Conservation (phyloP, 2,797 vertebrate species). For the Chloroceryle amazona region DNA sequence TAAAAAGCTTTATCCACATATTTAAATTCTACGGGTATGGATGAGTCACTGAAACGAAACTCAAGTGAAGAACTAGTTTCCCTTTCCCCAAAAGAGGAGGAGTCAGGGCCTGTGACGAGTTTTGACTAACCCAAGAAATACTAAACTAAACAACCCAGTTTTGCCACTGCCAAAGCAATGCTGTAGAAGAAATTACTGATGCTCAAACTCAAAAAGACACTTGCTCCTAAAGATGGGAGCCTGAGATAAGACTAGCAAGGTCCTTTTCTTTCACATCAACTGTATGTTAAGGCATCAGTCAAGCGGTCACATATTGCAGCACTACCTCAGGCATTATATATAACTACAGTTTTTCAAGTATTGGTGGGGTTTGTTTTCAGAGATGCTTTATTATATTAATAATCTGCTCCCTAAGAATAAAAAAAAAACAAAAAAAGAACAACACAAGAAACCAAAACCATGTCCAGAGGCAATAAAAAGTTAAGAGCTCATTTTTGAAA, state of each 20-base stretch:
- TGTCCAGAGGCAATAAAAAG: rapidly evolving
- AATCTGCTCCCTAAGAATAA: rapidly evolving
- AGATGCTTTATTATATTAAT: neutral
- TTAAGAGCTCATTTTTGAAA: neutral
- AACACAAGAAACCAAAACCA: too few relatives aligned
- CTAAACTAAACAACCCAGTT: neutral
- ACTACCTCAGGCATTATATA: rapidly evolving
- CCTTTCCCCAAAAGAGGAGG: neutral
- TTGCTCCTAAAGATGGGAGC: neutral
- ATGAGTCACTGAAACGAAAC: neutral
- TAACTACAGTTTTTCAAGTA: neutral
- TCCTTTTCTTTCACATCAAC: neutral
- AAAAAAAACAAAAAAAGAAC: neutral
- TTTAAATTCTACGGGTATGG: neutral
- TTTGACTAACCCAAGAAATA: neutral
- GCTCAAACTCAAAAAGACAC: neutral
- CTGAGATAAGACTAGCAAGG: neutral
- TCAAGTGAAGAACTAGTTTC: neutral
- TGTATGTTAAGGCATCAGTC: neutral
- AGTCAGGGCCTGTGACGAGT: neutral
- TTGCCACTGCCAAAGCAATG: neutral
- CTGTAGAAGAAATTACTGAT: neutral
- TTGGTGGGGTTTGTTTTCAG: rapidly evolving
- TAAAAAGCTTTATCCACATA: neutral
- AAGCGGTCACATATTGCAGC: neutral